Evolutionary conservation across 2,888 invertebrate genomes (phyloP).

Genomic region (Rhabditoides inermis): DNA sequence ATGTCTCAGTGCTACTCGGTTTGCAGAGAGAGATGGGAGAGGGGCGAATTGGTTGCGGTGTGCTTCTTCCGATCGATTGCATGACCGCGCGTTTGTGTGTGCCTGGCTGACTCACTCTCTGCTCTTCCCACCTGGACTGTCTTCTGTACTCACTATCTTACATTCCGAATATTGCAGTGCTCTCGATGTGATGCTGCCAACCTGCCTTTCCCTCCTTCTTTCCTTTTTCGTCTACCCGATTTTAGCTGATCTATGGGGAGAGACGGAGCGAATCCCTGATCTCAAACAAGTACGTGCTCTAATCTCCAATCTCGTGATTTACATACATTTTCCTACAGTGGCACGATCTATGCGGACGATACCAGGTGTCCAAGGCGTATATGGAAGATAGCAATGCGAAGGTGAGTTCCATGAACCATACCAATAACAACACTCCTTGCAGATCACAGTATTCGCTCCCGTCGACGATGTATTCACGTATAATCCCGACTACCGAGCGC

Average conservation of each 20-base stretch:
- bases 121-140: too few species aligned
- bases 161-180: too few species aligned
- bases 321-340: slow-evolving; percentile 24
- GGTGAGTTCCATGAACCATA: too few species aligned
- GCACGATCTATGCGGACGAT: slow-evolving; percentile 45
- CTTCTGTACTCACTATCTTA: too few species aligned
- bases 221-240: slow-evolving; percentile 6
- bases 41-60: too few species aligned
- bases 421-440: too few species aligned
- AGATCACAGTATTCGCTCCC: slow-evolving; percentile 49
- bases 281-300: slow-evolving; percentile 40
- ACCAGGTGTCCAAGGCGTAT: slow-evolving; percentile 47
- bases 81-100: too few species aligned
- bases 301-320: neutral
- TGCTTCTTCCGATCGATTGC: too few species aligned
- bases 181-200: too few species aligned
- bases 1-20: too few species aligned
- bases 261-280: slow-evolving; percentile 46
- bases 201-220: neutral
- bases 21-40: too few species aligned
- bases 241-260: slow-evolving; percentile 42
- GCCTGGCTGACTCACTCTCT: too few species aligned
- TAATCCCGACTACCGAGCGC: slow-evolving; percentile 49
- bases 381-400: slow-evolving; percentile 50
- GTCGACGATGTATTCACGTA: slow-evolving; percentile 52